Evolutionary conservation across 2,888 invertebrate species (phyloP).

Genomic region (Lasiommata megera): DNA sequence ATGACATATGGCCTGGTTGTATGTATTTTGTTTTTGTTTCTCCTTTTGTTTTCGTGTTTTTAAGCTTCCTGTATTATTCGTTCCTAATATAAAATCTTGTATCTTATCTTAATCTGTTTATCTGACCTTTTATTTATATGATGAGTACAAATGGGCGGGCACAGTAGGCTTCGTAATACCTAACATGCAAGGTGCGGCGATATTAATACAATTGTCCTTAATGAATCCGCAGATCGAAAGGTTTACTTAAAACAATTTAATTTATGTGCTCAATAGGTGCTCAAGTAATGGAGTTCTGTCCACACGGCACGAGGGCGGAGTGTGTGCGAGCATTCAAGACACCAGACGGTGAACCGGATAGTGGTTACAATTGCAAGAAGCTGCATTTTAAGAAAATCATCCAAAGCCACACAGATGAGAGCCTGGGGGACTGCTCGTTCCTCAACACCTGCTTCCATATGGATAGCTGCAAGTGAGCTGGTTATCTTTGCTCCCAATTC

Average conservation of each 20-base stretch:
- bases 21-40: too few species aligned
- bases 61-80: too few species aligned
- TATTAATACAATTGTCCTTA: too few species aligned
- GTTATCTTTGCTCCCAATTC: not conserved
- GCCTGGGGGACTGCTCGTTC: conserved; percentile 98
- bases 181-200: too few species aligned
- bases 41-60: too few species aligned
- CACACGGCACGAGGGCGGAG: conserved; percentile 95
- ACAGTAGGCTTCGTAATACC: too few species aligned
- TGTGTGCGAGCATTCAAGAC: conserved; percentile 80
- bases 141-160: too few species aligned
- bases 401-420: conserved; percentile 95
- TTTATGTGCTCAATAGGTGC: conserved; percentile 69
- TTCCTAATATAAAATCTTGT: too few species aligned
- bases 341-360: conserved; percentile 43
- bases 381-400: conserved; percentile 98
- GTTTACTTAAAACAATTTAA: not conserved
- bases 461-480: conserved; percentile 94
- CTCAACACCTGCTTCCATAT: conserved; percentile 99
- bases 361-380: conserved; percentile 85
- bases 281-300: conserved; percentile 97
- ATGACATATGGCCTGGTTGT: too few species aligned
- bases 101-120: too few species aligned
- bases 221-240: too few species aligned
- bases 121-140: too few species aligned